A percentile compares a stretch with the other conserved stretches of the same genome.
These are phyloP conservation scores for Lichenostomus cassidix DNA, from an alignment of 2,113 vertebrate species.

Conservation along the genomic window DNA sequence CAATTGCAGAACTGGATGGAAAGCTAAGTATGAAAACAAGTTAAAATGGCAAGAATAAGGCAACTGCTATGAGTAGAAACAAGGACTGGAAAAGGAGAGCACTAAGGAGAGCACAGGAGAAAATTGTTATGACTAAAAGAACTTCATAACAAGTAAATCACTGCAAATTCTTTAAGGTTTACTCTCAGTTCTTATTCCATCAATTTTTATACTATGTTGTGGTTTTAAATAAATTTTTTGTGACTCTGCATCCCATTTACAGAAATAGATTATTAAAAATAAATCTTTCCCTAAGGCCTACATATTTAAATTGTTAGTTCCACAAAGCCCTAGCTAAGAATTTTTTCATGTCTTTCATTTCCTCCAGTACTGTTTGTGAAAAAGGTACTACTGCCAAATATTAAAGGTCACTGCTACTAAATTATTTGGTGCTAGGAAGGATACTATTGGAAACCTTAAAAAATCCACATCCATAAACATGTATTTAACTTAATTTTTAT, in stretches of 20 bases:
- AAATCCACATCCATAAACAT: background rate
- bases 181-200: background rate
- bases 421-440: background rate
- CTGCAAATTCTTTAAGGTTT: background rate
- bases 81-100: background rate
- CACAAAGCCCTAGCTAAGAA: background rate
- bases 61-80: background rate
- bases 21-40: background rate
- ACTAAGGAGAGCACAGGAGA: background rate
- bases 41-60: background rate
- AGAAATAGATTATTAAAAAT: background rate
- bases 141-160: background rate
- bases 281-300: background rate
- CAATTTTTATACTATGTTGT: background rate
- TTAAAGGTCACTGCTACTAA: background rate
- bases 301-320: background rate
- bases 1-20: background rate
- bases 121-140: background rate
- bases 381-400: background rate
- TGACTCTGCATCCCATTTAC: background rate
- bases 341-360: background rate
- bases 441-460: background rate
- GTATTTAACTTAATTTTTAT: background rate
- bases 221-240: background rate
- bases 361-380: background rate